phyloP scores from a whole-genome alignment of 1,140 invertebrate species.

The Brachionus angularis region DNA sequence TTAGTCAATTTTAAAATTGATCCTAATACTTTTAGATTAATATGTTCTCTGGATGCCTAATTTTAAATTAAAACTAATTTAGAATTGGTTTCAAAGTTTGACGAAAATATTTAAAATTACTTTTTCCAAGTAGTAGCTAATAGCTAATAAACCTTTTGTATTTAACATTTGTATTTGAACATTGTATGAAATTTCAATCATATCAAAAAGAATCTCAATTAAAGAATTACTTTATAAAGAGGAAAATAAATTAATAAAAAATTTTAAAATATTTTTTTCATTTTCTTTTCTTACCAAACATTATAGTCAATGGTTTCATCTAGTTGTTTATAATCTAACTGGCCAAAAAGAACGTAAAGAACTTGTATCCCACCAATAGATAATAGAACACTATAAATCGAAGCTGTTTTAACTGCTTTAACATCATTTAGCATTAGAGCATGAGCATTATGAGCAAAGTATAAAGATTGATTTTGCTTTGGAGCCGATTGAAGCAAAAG shows the following conservation, averaged over 20 bases:
- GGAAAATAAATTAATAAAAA: neutral
- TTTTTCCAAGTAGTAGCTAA: conserved; percentile 90
- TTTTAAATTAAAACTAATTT: neutral
- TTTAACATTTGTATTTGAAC: conserved; percentile 99
- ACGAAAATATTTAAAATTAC: conserved; percentile 47
- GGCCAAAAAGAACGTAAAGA: conserved; percentile 93
- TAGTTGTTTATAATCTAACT: conserved; percentile 76
- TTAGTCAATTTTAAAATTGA: conserved; percentile 91
- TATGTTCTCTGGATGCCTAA: conserved; percentile 78
- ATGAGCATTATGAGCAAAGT: conserved; percentile 97
- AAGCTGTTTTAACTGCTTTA: conserved; percentile 96
- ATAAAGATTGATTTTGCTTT: conserved; percentile 89
- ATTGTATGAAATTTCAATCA: conserved; percentile 89
- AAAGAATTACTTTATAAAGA: conserved; percentile 77
- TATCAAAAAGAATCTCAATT: conserved; percentile 90
- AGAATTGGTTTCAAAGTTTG: neutral
- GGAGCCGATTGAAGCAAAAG: conserved; percentile 88
- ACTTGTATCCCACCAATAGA: conserved; percentile 98
- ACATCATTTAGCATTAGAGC: conserved; percentile 97
- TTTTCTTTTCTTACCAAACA: conserved; percentile 57
- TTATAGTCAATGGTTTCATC: conserved; percentile 55
- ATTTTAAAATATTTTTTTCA: too few relatives aligned
- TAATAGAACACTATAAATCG: conserved; percentile 95
- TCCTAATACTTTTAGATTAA: conserved; percentile 83
- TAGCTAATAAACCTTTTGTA: conserved; percentile 92